Percentiles rank a stretch among this genome's conserved stretches.
These are phyloP conservation scores for Mnemiopsis leidyi DNA, from an alignment of 37 sponge, comb jelly and placozoan species.

Conservation along the genomic window DNA sequence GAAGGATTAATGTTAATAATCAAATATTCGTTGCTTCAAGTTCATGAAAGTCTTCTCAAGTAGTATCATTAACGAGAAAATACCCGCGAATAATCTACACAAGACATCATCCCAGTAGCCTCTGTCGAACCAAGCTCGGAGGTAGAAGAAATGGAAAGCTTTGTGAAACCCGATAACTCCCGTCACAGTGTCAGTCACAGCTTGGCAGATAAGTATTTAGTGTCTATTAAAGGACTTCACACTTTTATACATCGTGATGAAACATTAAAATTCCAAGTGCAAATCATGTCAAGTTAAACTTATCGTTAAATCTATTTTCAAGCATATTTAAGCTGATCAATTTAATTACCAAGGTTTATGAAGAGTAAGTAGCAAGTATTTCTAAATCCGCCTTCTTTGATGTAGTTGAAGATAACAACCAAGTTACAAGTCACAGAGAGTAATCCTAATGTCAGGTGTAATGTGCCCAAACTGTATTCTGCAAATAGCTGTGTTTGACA, in stretches of 20 bases:
- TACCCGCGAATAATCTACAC: background rate
- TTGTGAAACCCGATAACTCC: constrained; percentile 5
- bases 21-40: too few relatives aligned
- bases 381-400: background rate
- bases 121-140: background rate
- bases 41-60: too few relatives aligned
- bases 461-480: background rate
- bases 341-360: background rate
- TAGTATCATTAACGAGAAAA: too few relatives aligned
- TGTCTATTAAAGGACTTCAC: background rate
- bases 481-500: too few relatives aligned
- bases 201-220: background rate
- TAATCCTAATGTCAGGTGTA: background rate
- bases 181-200: background rate
- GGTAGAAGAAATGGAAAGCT: constrained; percentile 1
- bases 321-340: too few relatives aligned
- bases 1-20: too few relatives aligned
- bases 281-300: too few relatives aligned
- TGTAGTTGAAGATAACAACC: background rate
- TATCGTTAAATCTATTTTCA: too few relatives aligned
- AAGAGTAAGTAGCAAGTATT: constrained; percentile 28
- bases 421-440: background rate
- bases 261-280: too few relatives aligned
- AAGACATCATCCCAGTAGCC: background rate
- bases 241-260: too few relatives aligned